A percentile compares a stretch with the other conserved stretches of the same genome.
Conservation (phyloP, 1,140 invertebrate genomes). For the Macrotrachela quadricornifera region DNA sequence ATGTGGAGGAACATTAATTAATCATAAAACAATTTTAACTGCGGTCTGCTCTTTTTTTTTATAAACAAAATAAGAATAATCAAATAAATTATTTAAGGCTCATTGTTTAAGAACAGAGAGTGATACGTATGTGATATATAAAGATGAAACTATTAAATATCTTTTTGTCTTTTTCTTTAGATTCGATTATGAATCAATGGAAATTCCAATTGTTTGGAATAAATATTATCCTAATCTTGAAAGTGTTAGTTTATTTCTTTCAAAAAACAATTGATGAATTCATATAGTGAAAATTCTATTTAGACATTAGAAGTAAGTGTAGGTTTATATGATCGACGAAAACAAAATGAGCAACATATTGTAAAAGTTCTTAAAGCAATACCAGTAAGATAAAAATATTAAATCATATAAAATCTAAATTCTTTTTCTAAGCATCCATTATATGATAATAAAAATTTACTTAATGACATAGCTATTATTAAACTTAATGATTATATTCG, state of each 20-base stretch:
- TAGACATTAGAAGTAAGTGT: constrained; percentile 2
- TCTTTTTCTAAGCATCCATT: background rate
- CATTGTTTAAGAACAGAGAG: no score
- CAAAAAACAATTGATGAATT: no score
- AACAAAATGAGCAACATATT: background rate
- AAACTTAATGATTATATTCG: background rate
- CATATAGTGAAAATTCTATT: no score
- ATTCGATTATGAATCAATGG: background rate
- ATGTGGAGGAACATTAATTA: constrained; percentile 2
- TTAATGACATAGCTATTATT: constrained; percentile 1
- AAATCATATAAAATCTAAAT: background rate
- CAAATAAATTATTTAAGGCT: no score
- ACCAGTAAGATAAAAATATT: background rate
- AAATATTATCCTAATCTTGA: constrained; percentile 2
- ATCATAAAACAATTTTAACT: constrained; percentile 2
- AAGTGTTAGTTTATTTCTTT: no score
- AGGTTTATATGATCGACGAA: background rate
- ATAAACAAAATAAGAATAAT: background rate
- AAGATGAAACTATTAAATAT: no score
- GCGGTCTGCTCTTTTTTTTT: background rate
- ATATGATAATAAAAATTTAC: background rate
- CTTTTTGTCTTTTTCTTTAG: background rate
- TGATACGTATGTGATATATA: no score
- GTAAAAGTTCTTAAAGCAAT: constrained; percentile 1
- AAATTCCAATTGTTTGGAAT: constrained; percentile 1